A percentile compares a stretch with the other conserved stretches of the same genome.
phyloP scores from a whole-genome alignment of 2,888 invertebrate genomes.

The Belgica antarctica region DNA sequence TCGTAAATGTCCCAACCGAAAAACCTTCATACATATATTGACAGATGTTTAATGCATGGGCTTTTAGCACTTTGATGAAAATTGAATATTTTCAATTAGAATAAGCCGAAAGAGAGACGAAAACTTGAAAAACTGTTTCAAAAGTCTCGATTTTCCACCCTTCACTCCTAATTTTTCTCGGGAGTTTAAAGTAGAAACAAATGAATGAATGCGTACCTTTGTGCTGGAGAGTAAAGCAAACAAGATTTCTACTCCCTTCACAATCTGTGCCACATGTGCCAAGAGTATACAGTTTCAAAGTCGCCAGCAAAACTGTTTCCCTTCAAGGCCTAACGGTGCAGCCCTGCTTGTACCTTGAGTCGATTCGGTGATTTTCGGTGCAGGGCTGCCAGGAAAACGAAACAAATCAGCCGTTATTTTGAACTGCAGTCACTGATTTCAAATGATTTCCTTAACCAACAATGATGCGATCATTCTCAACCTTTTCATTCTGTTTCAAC shows the following conservation, averaged over 20 bases:
- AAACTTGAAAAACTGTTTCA: constrained; percentile 2
- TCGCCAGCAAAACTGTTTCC: constrained; percentile 4
- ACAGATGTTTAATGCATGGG: constrained; percentile 43
- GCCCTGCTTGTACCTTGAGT: not conserved
- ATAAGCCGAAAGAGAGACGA: not conserved
- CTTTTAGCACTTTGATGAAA: constrained; percentile 43
- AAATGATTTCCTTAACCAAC: too few species aligned
- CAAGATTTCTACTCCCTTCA: constrained; percentile 30
- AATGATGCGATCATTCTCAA: too few species aligned
- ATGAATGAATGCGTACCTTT: constrained; percentile 26
- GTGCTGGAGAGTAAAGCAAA: constrained; percentile 18
- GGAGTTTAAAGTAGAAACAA: constrained; percentile 24
- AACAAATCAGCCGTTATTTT: not conserved
- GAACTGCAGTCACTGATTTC: not conserved
- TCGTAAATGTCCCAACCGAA: constrained; percentile 7
- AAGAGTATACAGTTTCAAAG: constrained; percentile 27
- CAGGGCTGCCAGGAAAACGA: not conserved
- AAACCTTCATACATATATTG: constrained; percentile 21
- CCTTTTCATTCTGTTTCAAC: too few species aligned
- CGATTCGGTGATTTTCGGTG: too few species aligned
- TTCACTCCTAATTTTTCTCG: not conserved
- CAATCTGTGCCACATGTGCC: constrained; percentile 28
- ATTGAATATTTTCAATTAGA: constrained; percentile 43
- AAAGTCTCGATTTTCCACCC: constrained; percentile 7
- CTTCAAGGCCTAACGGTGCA: too few species aligned